Base-by-base conservation (phyloP, 2,113 vertebrate species). In the Lontra canadensis region DNA sequence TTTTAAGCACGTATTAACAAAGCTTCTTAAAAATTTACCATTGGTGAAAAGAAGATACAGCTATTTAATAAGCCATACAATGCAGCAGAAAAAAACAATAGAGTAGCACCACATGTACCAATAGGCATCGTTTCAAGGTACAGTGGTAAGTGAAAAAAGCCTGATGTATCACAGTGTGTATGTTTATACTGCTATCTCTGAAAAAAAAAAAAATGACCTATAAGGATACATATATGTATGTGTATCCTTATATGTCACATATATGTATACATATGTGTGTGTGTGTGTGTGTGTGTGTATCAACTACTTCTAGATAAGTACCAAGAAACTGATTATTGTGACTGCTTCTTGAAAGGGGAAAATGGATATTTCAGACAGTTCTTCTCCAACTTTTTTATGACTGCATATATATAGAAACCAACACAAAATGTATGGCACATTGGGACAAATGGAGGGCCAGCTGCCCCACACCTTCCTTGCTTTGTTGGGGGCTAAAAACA, bases 1-100 rank as follows among this genome's bases (percentile, higher is more conserved):
- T 89, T 87, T 83, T 85, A 95, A 93, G 44, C 11, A 95, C 21
- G n/a, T 61, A 95, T 44, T 23, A 89, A 65, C 4, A 29, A 79
- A 84, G 11, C 69, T n/a, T 90, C 42, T 29, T 65, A 36, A 90
- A 94, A 91, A 36, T 49, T 42, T 89, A 44, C 6, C 61, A 94
- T 26, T 85, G 87, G 42, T 87, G 69, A 92, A 76, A 69, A 81
- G 57, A 85, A 78, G 6, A 57, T 61, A 23, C n/a, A 89, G 57
- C 8, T 71, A 78, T 85, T 87, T 44, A 95, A 85, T 52, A 94
- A 86, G 20, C 20, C 84, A 76, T 4, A 74, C 4, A 69, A 83
- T 31, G 13, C 47, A 92, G n/a, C 44, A 36, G 25, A 74, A 79
- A 76, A 69, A 73, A 61, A 49, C 1, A 80, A 83, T 17, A n/a